Evolutionary conservation across 23 tunicate genomes (phyloP), one percentile per base, ranked within the genome.

Genomic region (Corella eumyota): DNA sequence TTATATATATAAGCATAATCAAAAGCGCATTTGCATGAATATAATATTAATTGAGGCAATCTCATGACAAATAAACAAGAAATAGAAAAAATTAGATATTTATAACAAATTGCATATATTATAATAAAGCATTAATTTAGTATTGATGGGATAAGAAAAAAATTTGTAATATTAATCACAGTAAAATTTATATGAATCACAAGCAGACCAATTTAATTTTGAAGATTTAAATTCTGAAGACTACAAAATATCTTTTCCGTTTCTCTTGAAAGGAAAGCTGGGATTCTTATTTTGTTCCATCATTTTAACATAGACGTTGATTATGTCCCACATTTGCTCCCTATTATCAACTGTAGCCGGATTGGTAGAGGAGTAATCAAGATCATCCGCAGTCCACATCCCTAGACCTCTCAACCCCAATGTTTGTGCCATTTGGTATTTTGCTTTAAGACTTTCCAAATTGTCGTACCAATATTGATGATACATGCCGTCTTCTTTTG

Each of bases 381-480:
- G 44, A 28, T 26, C 20, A 29, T 60, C 69, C 34, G 91, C 80
- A 11, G 50, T 32, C 62, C 62, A 81, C 91, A 81, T 81, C 3
- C 75, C 59, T 50, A 81, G 25, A 58, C 91, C 91, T 2, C 61
- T 21, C 22, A 81, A 40, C 1, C 52, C 52, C 47, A 72, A 36
- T 20, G 49, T 30, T 15, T 32, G 21, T 25, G 74, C 91, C 34
- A 81, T 26, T 36, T 81, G 34, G 32, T 73, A 81, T 69, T 81
- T 81, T 4, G 31, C 28, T 13, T 50, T 66, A 36, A 81, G 56
- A 27, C 76, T 81, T 45, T 73, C 50, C 7, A 60, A 37, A 49
- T 81, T 66, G 60, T 81, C 91, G 66, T 61, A 81, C 68, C 79
- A 67, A 36, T 49, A 36, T 48, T 81, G 91, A 32, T 81, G 91